Conservation (phyloP, 2,888 invertebrate species). For the Alcis repandata region DNA sequence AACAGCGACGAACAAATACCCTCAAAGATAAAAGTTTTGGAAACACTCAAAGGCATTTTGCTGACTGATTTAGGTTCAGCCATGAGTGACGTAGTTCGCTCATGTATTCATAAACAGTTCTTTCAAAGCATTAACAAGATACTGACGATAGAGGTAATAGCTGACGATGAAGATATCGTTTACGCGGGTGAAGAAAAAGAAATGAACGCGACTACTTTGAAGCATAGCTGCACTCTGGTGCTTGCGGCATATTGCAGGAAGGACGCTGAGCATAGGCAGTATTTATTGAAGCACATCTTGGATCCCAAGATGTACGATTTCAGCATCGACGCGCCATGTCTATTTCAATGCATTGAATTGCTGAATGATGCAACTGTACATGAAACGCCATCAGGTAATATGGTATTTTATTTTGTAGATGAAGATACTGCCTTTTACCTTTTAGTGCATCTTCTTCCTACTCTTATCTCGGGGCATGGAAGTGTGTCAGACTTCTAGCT, state of each 20-base stretch:
- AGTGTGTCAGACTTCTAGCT: too few relatives aligned
- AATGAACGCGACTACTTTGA: conserved; percentile 62
- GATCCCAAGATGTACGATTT: conserved; percentile 72
- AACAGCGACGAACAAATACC: conserved; percentile 57
- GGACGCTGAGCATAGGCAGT: conserved; percentile 63
- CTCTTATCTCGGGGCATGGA: too few relatives aligned
- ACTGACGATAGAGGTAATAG: conserved; percentile 58
- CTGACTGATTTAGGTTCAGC: conserved; percentile 58
- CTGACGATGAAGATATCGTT: conserved; percentile 61
- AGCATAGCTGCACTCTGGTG: conserved; percentile 66
- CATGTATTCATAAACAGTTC: conserved; percentile 62
- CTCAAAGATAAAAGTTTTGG: conserved; percentile 61
- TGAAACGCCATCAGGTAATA: conserved; percentile 68
- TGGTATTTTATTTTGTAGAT: not conserved
- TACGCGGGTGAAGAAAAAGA: conserved; percentile 69
- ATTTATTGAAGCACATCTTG: conserved; percentile 71
- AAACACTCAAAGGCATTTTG: conserved; percentile 61
- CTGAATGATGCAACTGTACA: conserved; percentile 61
- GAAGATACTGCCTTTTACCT: too few relatives aligned
- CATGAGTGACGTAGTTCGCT: conserved; percentile 59
- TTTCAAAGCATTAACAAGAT: conserved; percentile 70
- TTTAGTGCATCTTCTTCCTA: too few relatives aligned
- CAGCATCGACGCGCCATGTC: conserved; percentile 63
- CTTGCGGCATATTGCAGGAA: conserved; percentile 74
- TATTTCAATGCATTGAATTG: conserved; percentile 68